These are phyloP conservation scores for Hyperopisus bebe DNA, from an alignment of 2,113 vertebrate genomes.

Conservation along the genomic window DNA sequence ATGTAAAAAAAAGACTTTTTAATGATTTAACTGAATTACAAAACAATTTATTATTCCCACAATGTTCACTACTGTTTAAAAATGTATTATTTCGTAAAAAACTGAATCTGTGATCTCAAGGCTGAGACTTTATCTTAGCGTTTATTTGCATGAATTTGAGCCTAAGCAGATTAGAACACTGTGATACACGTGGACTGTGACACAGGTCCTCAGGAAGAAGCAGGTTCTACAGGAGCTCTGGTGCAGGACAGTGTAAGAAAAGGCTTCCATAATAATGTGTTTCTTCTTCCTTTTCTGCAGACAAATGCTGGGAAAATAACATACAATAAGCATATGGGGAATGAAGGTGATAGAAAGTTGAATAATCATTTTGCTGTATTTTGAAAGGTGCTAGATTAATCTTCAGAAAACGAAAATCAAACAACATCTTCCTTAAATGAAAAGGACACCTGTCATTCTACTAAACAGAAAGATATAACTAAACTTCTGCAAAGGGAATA, in stretches of 20 bases:
- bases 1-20: neutral
- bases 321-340: neutral
- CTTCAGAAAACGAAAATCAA: neutral
- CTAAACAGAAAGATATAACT: neutral
- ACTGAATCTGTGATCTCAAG: neutral
- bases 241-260: neutral
- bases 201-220: neutral
- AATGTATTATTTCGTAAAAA: neutral
- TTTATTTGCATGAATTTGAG: neutral
- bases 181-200: neutral
- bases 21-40: neutral
- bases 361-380: neutral
- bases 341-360: neutral
- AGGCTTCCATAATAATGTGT: neutral
- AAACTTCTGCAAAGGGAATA: neutral
- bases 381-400: neutral
- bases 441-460: neutral
- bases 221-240: neutral
- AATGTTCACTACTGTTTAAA: neutral
- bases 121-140: neutral
- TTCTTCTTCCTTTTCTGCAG: neutral
- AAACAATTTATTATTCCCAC: conserved; percentile 4
- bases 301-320: neutral
- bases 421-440: neutral
- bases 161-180: neutral